phyloP scores from a whole-genome alignment of 2,113 vertebrate genomes.

The Clarias macrocephalus region DNA sequence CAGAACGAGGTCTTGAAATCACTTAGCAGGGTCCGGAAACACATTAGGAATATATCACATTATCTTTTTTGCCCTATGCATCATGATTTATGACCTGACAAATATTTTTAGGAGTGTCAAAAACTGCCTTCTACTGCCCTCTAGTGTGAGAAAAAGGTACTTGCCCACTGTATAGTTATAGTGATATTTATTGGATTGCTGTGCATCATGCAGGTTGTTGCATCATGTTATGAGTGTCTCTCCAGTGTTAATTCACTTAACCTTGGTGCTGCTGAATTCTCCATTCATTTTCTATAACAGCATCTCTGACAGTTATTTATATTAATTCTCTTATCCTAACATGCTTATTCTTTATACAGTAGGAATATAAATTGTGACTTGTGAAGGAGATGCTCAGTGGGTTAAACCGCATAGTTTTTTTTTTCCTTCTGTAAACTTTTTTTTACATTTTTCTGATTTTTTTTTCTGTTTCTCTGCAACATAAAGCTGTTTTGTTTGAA shows the following conservation, averaged over 20 bases:
- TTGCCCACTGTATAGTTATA: no score
- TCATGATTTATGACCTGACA: background rate
- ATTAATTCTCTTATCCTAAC: background rate
- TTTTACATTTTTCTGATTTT: background rate
- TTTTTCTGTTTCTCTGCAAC: no score
- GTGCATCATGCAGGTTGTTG: slow-evolving; percentile 12
- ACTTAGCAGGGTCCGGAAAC: background rate
- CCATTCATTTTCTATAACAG: background rate
- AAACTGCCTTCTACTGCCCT: slow-evolving; percentile 42
- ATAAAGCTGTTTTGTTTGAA: no score
- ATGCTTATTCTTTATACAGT: background rate
- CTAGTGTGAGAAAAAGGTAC: slow-evolving; percentile 24
- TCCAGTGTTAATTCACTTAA: background rate
- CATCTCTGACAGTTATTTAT: background rate
- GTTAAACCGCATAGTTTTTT: background rate
- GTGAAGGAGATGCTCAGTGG: background rate
- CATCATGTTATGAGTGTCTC: background rate
- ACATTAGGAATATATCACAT: background rate
- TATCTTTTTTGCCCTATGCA: background rate
- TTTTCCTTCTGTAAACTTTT: background rate
- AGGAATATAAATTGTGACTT: background rate
- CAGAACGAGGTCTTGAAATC: background rate
- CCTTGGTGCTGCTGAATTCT: background rate
- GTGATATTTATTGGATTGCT: background rate
- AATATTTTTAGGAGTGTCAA: background rate